Evolutionary conservation across 2,888 invertebrate genomes (phyloP), one percentile per base, ranked within the genome.

Genomic region (Tipula confusa): DNA sequence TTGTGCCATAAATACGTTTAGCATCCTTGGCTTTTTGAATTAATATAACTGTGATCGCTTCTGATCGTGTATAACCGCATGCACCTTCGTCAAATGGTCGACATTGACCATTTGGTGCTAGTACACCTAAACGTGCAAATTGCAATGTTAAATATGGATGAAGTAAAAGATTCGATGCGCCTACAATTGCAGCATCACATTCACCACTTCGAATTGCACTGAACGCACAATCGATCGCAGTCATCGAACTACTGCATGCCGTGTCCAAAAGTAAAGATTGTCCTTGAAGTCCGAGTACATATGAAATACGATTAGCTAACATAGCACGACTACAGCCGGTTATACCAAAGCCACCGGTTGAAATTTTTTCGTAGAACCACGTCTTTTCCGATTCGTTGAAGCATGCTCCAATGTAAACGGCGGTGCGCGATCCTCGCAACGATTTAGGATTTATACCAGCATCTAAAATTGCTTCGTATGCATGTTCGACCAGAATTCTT

Each of bases 231-330:
- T 98, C 96, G 84, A 98, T 86, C 0, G 97, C 98, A 86, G 95
- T 93, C 85, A 97, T 91, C 7, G 97, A 96, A 84, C 98, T 98
- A n/a, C 97, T 97, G 88, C 98, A 98, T 0, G 98, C 98, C 0
- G 98, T 97, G 89, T 98, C 98, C 9, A 97, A 91, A 0, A 95
- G 92, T 90, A 94, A 96, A 5, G 97, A 97, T 0, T 98, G 98
- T 0, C 98, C 97, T 86, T 94, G 94, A 15, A 96, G 91, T 29
- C 97, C 97, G 85, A 98, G 92, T 90, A 94, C 94, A 89, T 95
- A 98, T 0, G 97, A 97, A 85, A 98, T 92, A 83, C 97, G 93
- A 89, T 97, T 97, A 13, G 97, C 95, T 87, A 97, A 92, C 97
- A 98, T 97, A 3, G 97, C 96, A 85, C 97, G 93, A 86, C 96